phyloP scores from a whole-genome alignment of 2,888 invertebrate genomes.

The Ferdinandea cuprea region DNA sequence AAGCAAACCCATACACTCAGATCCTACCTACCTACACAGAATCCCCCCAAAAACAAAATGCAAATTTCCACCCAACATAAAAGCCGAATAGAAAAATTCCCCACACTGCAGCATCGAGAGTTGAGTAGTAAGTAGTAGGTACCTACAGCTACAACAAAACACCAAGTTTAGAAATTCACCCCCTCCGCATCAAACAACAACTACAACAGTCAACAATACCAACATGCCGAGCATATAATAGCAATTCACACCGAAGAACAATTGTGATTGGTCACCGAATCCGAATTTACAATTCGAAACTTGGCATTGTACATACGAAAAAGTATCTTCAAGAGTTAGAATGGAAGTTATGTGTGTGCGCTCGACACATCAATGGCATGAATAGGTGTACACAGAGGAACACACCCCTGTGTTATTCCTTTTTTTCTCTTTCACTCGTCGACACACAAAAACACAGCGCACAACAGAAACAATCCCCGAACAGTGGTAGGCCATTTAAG shows the following conservation, averaged over 20 bases:
- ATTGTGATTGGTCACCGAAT: conserved; percentile 82
- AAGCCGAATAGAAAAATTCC: conserved; percentile 7
- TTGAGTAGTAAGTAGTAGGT: neutral
- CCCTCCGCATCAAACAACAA: neutral
- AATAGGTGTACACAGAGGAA: conserved; percentile 77
- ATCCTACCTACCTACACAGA: neutral
- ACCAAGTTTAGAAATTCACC: conserved; percentile 40
- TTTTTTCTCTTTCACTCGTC: conserved; percentile 64
- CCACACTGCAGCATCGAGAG: conserved; percentile 18
- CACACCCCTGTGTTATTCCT: conserved; percentile 76
- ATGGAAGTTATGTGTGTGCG: conserved; percentile 37
- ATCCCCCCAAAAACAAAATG: conserved; percentile 29
- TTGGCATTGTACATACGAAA: conserved; percentile 73
- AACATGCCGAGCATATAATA: conserved; percentile 65
- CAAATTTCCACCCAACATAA: conserved; percentile 49
- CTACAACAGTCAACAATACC: conserved; percentile 31
- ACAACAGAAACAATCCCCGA: conserved; percentile 72
- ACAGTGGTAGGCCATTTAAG: conserved; percentile 75
- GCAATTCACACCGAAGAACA: conserved; percentile 81
- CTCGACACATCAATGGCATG: conserved; percentile 57
- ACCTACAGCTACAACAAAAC: conserved; percentile 21
- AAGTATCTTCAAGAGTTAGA: neutral
- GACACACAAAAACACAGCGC: conserved; percentile 51
- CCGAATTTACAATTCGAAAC: conserved; percentile 65
- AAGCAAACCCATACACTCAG: conserved; percentile 24